Base-by-base conservation (phyloP, 2,888 invertebrate genomes). In the Magallana nippona region DNA sequence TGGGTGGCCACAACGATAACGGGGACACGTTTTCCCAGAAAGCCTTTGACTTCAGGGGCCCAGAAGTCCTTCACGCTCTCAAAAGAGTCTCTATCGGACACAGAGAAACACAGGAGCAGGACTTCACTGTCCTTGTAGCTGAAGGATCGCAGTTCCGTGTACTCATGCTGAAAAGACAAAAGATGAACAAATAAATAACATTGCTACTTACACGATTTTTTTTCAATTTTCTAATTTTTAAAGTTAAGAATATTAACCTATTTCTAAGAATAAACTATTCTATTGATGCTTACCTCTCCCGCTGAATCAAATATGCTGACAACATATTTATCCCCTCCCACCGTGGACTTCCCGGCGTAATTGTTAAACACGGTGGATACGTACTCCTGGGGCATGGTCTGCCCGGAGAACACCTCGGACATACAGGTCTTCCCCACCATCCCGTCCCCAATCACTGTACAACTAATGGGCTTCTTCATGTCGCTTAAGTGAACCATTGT, bases 371-470 rank as follows among this genome's bases (percentile, higher is more conserved):
- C 91, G 62, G 91, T 91, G 10, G 91, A 90, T 32, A 89, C 86
- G 80, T 90, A 90, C n/a, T 87, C 83, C 19, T 86, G 85, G 1
- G 82, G 63, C 56, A 86, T 58, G 22, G 84, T 79, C 22, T 86
- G 77, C 71, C 84, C 81, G 3, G 85, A 83, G 85, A 90, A 91
- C 57, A 88, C 87, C 55, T 89, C 87, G 15, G 90, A 89, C 71
- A 91, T 78, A 56, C 90, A 89, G n/a, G 90, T 90, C 82, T 91
- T 91, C 10, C 91, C 91, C 3, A 91, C 91, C 91, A 91, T 91
- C 10, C 90, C 91, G 63, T 91, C 91, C 0, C 91, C 91, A 22
- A 91, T 87, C 19, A 91, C 78, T 10, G 89, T 89, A 79, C 91
- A 91, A 82, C 88, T 88, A 10, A 91, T 87, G 63, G 87, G 85